phyloP scores from a whole-genome alignment of 1,140 invertebrate species.

The Wasmannia auropunctata region DNA sequence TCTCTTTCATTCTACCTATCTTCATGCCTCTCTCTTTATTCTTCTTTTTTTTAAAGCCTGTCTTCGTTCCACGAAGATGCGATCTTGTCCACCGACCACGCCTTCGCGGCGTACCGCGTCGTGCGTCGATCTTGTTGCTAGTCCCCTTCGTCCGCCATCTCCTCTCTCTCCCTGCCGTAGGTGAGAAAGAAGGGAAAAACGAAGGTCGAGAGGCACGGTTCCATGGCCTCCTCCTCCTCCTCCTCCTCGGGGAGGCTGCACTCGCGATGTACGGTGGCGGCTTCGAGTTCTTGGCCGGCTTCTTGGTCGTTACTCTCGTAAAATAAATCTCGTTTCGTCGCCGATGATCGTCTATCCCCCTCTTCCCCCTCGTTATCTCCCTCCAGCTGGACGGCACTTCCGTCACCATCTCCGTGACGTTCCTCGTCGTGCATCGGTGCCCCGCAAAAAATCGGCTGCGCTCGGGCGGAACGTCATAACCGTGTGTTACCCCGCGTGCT shows the following conservation, averaged over 20 bases:
- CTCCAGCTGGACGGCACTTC: conserved; percentile 58
- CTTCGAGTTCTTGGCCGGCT: conserved; percentile 6
- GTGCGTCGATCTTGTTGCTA: conserved; percentile 68
- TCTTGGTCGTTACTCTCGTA: conserved; percentile 47
- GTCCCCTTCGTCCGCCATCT: conserved; percentile 46
- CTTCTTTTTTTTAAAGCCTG: conserved; percentile 57
- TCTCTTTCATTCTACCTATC: not conserved
- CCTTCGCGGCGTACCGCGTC: conserved; percentile 75
- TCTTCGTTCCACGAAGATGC: conserved; percentile 78
- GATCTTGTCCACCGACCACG: conserved; percentile 80
- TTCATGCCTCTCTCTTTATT: not conserved
- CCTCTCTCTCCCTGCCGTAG: conserved; percentile 27
- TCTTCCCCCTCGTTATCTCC: not conserved
- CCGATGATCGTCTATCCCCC: conserved; percentile 9
- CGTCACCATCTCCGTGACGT: conserved; percentile 65
- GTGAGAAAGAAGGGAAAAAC: conserved; percentile 44
- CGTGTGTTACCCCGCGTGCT: conserved; percentile 42
- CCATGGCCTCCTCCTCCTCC: conserved; percentile 32
- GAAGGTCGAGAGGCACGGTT: conserved; percentile 37
- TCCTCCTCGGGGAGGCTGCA: conserved; percentile 17
- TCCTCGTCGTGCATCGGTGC: conserved; percentile 68
- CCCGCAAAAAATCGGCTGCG: conserved; percentile 67
- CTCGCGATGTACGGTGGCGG: conserved; percentile 26
- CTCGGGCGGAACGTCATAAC: conserved; percentile 71
- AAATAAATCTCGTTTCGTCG: conserved; percentile 65